phyloP scores from a whole-genome alignment of 2,797 vertebrate species.

The Dryobates pubescens region DNA sequence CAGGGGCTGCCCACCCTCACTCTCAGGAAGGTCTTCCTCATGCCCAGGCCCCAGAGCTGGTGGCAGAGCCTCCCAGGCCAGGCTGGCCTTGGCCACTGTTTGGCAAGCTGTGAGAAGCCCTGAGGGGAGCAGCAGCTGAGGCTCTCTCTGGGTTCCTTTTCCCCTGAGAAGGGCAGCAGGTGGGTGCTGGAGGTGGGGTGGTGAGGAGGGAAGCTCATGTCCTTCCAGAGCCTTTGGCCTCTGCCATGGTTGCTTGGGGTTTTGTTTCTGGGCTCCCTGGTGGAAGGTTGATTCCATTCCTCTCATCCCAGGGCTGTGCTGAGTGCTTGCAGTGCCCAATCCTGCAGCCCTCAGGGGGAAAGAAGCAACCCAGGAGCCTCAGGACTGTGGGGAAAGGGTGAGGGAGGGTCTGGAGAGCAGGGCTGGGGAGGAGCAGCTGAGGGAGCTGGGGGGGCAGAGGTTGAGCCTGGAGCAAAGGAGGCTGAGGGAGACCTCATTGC shows the following conservation, averaged over 20 bases:
- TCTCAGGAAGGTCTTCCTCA: no score
- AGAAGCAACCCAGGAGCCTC: neutral
- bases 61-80: neutral
- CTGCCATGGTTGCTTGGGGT: neutral
- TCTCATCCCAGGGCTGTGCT: rapidly evolving
- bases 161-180: neutral
- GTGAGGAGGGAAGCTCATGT: neutral
- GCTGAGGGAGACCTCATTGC: no score
- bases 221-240: neutral
- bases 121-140: neutral
- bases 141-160: neutral
- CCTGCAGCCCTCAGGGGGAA: neutral
- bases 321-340: neutral
- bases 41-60: no score
- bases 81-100: rapidly evolving
- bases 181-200: neutral
- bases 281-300: neutral
- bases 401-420: no score
- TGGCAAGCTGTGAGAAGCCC: rapidly evolving
- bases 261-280: no score
- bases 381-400: no score
- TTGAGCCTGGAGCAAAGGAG: no score
- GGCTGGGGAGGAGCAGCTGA: no score
- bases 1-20: no score
- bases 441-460: no score